phyloP scores from a whole-genome alignment of 2,797 vertebrate species.

The Podarcis siculus region DNA sequence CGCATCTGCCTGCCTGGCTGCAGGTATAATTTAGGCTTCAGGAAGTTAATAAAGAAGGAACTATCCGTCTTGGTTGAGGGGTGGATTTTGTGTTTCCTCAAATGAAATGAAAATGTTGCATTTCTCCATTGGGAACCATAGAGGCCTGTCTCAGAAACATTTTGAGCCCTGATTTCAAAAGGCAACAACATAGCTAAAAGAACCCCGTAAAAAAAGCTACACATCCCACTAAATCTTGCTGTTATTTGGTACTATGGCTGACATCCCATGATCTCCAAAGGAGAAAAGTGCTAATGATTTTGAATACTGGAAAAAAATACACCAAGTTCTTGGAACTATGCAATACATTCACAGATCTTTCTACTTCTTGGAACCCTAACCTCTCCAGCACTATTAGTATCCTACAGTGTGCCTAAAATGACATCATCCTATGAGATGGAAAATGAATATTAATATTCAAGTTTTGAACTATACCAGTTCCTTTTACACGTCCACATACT shows the following conservation, averaged over 20 bases:
- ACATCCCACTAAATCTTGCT: not conserved
- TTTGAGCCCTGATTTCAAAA: not conserved
- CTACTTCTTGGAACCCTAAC: slow-evolving; percentile 43
- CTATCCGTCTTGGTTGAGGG: not conserved
- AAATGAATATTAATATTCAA: slow-evolving; percentile 46
- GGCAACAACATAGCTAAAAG: not conserved
- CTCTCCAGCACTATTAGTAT: slow-evolving; percentile 36
- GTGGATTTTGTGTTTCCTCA: not conserved
- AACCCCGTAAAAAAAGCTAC: not conserved
- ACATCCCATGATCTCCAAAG: slow-evolving; percentile 27
- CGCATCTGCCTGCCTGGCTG: not conserved
- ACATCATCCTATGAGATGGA: slow-evolving; percentile 29
- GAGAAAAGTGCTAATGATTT: slow-evolving; percentile 40
- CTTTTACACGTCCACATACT: slow-evolving; percentile 2
- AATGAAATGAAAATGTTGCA: not conserved
- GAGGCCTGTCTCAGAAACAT: not conserved
- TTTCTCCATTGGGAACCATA: not conserved
- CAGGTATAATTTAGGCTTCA: not conserved
- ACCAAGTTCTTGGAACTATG: slow-evolving; percentile 51
- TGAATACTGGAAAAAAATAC: slow-evolving; percentile 46
- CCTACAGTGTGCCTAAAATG: slow-evolving; percentile 37
- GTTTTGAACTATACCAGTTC: slow-evolving; percentile 9
- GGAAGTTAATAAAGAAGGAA: not conserved
- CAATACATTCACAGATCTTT: slow-evolving; percentile 13
- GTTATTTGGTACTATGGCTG: slow-evolving; percentile 20